Conservation (phyloP, 2,888 invertebrate genomes). For the Lycaena phlaeas region DNA sequence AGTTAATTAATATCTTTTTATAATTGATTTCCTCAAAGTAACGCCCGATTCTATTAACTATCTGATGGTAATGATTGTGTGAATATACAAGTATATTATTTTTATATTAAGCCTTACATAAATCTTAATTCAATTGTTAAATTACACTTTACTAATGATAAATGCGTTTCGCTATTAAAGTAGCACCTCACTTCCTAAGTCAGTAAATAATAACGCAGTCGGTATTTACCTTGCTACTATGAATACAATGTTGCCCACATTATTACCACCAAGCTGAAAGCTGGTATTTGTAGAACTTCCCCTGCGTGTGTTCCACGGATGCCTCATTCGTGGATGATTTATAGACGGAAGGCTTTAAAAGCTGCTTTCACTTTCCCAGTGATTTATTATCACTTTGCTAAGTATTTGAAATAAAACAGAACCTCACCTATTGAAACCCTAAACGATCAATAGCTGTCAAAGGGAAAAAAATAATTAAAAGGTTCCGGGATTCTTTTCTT, state of each 20-base stretch:
- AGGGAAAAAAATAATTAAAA: conserved; percentile 60
- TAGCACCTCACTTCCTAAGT: too few relatives aligned
- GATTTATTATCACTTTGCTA: conserved; percentile 52
- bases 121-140: too few relatives aligned
- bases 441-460: conserved; percentile 62
- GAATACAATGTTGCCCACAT: conserved; percentile 2
- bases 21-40: too few relatives aligned
- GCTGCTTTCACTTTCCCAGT: conserved; percentile 46
- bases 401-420: conserved; percentile 57
- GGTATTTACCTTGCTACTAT: background rate
- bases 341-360: conserved; percentile 52
- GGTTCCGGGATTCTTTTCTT: conserved; percentile 46
- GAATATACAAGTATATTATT: too few relatives aligned
- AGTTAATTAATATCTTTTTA: too few relatives aligned
- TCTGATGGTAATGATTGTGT: too few relatives aligned
- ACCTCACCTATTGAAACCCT: conserved; percentile 45
- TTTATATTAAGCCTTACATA: too few relatives aligned
- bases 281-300: conserved; percentile 20
- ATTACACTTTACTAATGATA: too few relatives aligned
- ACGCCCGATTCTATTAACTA: too few relatives aligned
- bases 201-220: too few relatives aligned
- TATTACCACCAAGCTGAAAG: conserved; percentile 11
- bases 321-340: conserved; percentile 49
- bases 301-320: conserved; percentile 19
- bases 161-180: too few relatives aligned